A percentile compares a stretch with the other conserved stretches of the same genome.
phyloP scores from a whole-genome alignment of 1,140 invertebrate species.

The Bombus pascuorum region DNA sequence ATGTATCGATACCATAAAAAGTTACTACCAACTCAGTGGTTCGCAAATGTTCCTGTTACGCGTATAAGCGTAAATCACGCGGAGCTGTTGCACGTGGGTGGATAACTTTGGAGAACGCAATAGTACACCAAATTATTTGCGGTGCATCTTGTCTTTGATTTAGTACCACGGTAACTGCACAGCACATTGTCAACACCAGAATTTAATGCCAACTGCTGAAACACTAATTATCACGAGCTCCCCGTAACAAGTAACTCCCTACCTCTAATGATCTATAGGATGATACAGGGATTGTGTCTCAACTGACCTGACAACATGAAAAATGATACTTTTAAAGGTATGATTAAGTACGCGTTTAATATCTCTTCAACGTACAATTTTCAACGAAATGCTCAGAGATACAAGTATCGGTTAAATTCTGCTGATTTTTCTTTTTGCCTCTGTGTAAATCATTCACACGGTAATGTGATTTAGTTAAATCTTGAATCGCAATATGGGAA shows the following conservation, averaged over 20 bases:
- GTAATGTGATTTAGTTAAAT: too few relatives aligned
- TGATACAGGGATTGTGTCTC: not conserved
- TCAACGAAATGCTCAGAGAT: too few relatives aligned
- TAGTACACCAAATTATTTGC: slow-evolving; percentile 52
- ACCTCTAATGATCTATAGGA: slow-evolving; percentile 39
- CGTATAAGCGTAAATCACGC: slow-evolving; percentile 47
- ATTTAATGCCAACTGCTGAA: slow-evolving; percentile 47
- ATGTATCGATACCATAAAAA: slow-evolving; percentile 27
- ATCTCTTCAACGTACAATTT: not conserved
- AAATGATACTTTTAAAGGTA: not conserved
- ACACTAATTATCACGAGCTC: slow-evolving; percentile 47
- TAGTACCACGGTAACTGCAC: slow-evolving; percentile 22
- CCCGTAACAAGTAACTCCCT: slow-evolving; percentile 36
- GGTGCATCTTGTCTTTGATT: slow-evolving; percentile 55
- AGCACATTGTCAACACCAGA: slow-evolving; percentile 33
- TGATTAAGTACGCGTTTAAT: not conserved
- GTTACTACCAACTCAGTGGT: slow-evolving; percentile 1
- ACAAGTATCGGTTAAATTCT: not conserved
- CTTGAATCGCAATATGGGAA: too few relatives aligned
- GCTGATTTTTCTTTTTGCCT: not conserved
- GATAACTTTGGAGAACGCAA: slow-evolving; percentile 44
- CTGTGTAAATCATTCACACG: too few relatives aligned
- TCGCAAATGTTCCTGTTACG: not conserved
- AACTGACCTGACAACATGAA: not conserved
- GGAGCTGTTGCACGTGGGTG: slow-evolving; percentile 10